Base-by-base conservation (phyloP, 2,797 vertebrate species). In the Scomberomorus guttatus region DNA sequence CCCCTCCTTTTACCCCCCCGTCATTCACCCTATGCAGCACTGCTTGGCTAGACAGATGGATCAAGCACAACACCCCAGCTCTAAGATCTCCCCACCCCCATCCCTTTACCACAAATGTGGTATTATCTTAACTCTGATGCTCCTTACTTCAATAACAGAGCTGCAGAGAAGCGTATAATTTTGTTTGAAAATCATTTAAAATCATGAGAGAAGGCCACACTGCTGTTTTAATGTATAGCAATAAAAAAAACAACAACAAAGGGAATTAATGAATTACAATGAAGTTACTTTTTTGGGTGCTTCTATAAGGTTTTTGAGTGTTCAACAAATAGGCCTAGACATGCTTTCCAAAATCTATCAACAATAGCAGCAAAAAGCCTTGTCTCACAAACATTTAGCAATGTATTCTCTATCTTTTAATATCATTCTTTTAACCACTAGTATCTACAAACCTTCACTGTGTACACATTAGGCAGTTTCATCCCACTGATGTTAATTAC, bases 31-130 rank as follows among this genome's bases (percentile, higher is more conserved):
- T 57, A 75, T 75, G 67, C 71, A 86, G 64, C 78, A 75, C 64
- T 87, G 90, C 72, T 85, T 87, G 87, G 88, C 80, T 77, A 92
- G 88, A 94, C 93, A 94, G 92, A 94, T 93, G 92, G 91, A 92
- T 90, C 62, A 92, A 83, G 75, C 84, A 86, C 90, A 87, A 73
- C 80, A 84, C 64, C 86, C 82, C 81, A 54, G 14, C 72, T 64
- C 82, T 83, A 44, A 85, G 50, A 90, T 78, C 57, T 73, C 87
- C 87, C 93, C 80, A 89, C 90, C 91, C 89, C 92, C 91, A 90
- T 46, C 39, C n/a, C 44, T 71, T 71, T 78, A 73, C 34, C 63
- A 74, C 34, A 79, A 85, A 75, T 79, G 64, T 72, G 32, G 39
- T 25, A 72, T 78, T 72, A 91, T 86, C 55, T 79, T 58, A 80